Base-by-base conservation (phyloP, 2,113 vertebrate species). In the Corvus cornix region DNA sequence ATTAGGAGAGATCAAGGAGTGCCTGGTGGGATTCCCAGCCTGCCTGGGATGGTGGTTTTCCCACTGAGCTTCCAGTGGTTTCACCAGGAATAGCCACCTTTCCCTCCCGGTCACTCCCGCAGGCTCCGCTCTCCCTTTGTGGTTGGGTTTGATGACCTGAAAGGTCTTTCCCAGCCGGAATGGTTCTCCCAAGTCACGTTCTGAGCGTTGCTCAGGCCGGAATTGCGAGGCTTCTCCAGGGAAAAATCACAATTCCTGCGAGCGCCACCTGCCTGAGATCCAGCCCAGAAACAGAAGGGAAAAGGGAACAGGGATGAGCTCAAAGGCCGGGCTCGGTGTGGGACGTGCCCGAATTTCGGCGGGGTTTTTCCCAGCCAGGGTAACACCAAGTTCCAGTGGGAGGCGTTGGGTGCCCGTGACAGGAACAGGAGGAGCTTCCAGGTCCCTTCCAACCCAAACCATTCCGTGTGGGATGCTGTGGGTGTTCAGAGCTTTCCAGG, bases 1-100 rank as follows among this genome's bases (percentile, higher is more conserved):
- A 49, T 43, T 16, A 72, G 90, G 60, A 3, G 90, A 95, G 97
- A 96, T 92, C 86, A 96, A 90, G 51, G 72, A 62, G 15, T 39
- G 93, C 86, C 82, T 16, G 53, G 87, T 60, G 9, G 92, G 44
- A 75, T 85, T 70, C 52, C 51, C 28, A 60, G 60, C 80, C 56
- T 51, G 79, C 69, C 3, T 16, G 4, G 6, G 22, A 41, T 27
- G 39, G 24, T 24, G 79, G 2, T 13, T 93, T 84, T 48, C 72
- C 64, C 70, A 9, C 68, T 7, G 46, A 31, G 7, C 8, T 3
- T 55, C 24, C 23, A n/a, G 21, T 1, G 48, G 35, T 19, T 87
- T 78, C 43, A 3, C 20, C 63, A 24, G 44, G 62, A 67, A 23
- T 0, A 53, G 60, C n/a, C 1, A 1, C 3, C 0, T 30, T 39